Base-by-base conservation (phyloP, 23 tunicate genomes). In the Styela plicata region DNA sequence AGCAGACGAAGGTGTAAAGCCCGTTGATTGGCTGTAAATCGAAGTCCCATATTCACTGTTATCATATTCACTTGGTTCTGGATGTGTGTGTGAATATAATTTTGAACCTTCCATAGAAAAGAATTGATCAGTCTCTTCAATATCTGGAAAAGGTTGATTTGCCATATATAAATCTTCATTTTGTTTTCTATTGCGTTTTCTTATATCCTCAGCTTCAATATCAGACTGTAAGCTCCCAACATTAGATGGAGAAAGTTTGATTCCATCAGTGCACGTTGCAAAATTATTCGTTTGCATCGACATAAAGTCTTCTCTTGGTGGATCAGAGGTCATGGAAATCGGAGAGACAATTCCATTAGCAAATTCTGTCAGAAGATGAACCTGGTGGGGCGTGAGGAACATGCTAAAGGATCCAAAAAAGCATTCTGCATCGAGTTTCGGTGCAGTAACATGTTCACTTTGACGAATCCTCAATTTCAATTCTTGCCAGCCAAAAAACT, bases 371-470 rank as follows among this genome's bases (percentile, higher is more conserved):
- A 71, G 7, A 2, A 71, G 77, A 32, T 71, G 28, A 27, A 85
- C 85, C 53, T 90, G 96, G 31, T 85, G 83, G 0, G 96, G 96
- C 1, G 89, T 67, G 2, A 90, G 61, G 53, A 90, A 81, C 23
- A 77, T 34, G 24, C 74, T 69, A 85, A 82, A 85, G 31, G 78
- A 29, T 31, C 89, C 96, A 25, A 90, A 65, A 36, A 69, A 85
- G 23, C 83, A 79, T 30, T 80, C 89, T 34, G 65, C 81, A 36
- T 90, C 89, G 33, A 90, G 33, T 69, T 90, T 90, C 0, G 96
- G 96, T 44, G 73, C 85, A 22, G 85, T 24, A 16, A 75, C 36
- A 36, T 74, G 85, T 18, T 85, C 86, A 30, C 53, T 75, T 74
- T 85, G 77, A 33, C 79, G 73, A 0, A 90, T 36, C 2, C 89